phyloP scores from a whole-genome alignment of 2,113 vertebrate genomes.

The Catharus minimus region DNA sequence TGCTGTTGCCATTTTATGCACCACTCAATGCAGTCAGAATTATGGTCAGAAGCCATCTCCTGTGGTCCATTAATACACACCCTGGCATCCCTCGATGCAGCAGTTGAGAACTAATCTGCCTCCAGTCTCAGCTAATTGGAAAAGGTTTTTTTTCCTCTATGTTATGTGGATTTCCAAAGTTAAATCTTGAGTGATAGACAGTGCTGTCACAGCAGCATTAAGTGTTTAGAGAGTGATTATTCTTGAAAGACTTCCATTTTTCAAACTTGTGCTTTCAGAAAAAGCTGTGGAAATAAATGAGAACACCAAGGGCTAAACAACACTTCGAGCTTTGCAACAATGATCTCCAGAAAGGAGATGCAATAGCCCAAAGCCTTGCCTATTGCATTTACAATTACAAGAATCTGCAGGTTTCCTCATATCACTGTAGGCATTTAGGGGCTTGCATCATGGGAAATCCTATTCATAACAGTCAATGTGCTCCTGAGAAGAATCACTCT shows the following conservation, averaged over 20 bases:
- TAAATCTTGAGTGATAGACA: slow-evolving; percentile 81
- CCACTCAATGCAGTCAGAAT: slow-evolving; percentile 16
- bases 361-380: slow-evolving; percentile 40
- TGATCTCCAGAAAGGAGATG: slow-evolving; percentile 47
- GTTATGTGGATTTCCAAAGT: slow-evolving; percentile 74
- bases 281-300: slow-evolving; percentile 59
- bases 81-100: slow-evolving; percentile 7
- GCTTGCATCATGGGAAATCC: slow-evolving; percentile 58
- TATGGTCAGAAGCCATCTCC: neutral
- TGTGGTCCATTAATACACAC: slow-evolving; percentile 40
- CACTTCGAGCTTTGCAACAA: slow-evolving; percentile 37
- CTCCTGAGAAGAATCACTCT: slow-evolving; percentile 70
- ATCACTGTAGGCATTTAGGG: slow-evolving; percentile 33
- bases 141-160: slow-evolving; percentile 48
- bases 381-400: slow-evolving; percentile 44
- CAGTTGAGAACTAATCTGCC: slow-evolving; percentile 65
- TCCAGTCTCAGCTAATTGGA: slow-evolving; percentile 72
- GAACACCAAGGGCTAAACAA: slow-evolving; percentile 62
- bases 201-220: slow-evolving; percentile 78
- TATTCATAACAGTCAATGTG: slow-evolving; percentile 69
- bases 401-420: slow-evolving; percentile 28
- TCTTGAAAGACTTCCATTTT: slow-evolving; percentile 73
- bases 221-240: slow-evolving; percentile 78
- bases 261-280: slow-evolving; percentile 61
- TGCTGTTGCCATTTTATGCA: neutral